phyloP scores from a whole-genome alignment of 1,140 invertebrate genomes.

The Sitophilus oryzae region DNA sequence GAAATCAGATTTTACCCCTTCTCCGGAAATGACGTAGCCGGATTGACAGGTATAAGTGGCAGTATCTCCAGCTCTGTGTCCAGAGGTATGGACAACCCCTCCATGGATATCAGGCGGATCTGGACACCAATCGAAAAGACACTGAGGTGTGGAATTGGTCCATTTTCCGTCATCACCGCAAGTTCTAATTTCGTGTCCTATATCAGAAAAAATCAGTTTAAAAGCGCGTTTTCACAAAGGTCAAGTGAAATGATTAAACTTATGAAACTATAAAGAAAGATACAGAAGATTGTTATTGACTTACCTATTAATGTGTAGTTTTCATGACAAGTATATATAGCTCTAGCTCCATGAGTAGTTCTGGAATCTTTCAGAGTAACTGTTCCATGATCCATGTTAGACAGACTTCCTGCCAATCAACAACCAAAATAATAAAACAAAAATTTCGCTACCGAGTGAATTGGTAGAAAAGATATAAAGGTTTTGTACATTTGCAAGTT shows the following conservation, averaged over 20 bases:
- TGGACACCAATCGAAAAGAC: slow-evolving; percentile 80
- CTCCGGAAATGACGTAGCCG: slow-evolving; percentile 79
- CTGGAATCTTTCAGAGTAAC: slow-evolving; percentile 60
- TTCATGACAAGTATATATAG: slow-evolving; percentile 69
- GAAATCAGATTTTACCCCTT: too few species aligned
- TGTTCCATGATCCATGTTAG: slow-evolving; percentile 65
- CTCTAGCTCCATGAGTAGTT: slow-evolving; percentile 72
- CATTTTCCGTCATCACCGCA: slow-evolving; percentile 76
- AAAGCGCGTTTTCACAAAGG: too few species aligned
- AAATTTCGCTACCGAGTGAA: too few species aligned
- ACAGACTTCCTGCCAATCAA: slow-evolving; percentile 73
- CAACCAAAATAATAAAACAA: too few species aligned
- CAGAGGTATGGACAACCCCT: slow-evolving; percentile 61
- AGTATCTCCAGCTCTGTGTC: slow-evolving; percentile 67
- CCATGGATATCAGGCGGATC: slow-evolving; percentile 69
- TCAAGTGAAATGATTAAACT: too few species aligned
- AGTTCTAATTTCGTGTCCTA: slow-evolving; percentile 61
- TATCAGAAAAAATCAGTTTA: too few species aligned
- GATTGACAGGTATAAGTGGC: slow-evolving; percentile 75
- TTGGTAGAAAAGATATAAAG: background rate
- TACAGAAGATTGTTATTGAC: too few species aligned
- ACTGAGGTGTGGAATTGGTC: slow-evolving; percentile 72
- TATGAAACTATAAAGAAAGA: too few species aligned
- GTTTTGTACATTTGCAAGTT: slow-evolving; percentile 72
- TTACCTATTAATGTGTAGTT: slow-evolving; percentile 71